These are phyloP conservation scores for Ylistrum balloti DNA, from an alignment of 1,140 invertebrate genomes.

Conservation along the genomic window DNA sequence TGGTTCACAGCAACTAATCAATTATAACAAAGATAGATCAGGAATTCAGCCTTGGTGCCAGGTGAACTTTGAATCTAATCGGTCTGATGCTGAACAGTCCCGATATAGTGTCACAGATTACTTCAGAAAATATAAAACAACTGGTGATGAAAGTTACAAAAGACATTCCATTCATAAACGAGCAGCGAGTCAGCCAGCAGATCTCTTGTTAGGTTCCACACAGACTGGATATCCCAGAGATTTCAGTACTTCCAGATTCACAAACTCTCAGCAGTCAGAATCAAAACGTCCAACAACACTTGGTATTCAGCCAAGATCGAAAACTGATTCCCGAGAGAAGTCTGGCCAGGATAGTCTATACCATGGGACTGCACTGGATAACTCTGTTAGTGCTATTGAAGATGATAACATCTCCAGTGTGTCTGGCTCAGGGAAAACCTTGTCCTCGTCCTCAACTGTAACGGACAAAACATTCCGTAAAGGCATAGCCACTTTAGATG, in stretches of 20 bases:
- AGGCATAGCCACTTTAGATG: conserved; percentile 74
- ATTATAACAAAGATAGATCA: not conserved
- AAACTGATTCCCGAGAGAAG: conserved; percentile 11
- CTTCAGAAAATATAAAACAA: conserved; percentile 69
- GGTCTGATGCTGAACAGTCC: conserved; percentile 58
- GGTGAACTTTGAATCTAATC: conserved; percentile 2
- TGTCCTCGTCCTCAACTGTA: conserved; percentile 60
- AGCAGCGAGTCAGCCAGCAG: conserved; percentile 53
- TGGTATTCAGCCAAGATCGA: not conserved
- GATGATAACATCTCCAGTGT: conserved; percentile 67
- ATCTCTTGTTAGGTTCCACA: not conserved
- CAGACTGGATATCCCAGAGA: not conserved
- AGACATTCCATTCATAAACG: not conserved
- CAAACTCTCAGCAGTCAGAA: not conserved
- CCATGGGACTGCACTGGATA: conserved; percentile 49
- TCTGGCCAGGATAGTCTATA: conserved; percentile 54
- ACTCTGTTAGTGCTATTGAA: conserved; percentile 75
- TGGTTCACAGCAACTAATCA: not conserved
- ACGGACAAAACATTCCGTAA: conserved; percentile 73
- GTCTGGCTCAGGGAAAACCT: conserved; percentile 56
- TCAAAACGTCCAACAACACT: conserved; percentile 45
- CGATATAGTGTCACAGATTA: conserved; percentile 75
- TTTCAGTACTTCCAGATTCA: not conserved
- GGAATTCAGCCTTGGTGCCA: not conserved
- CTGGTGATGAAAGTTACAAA: not conserved